Conservation (phyloP, 1,140 invertebrate species). For the Rhizoglyphus robini region DNA sequence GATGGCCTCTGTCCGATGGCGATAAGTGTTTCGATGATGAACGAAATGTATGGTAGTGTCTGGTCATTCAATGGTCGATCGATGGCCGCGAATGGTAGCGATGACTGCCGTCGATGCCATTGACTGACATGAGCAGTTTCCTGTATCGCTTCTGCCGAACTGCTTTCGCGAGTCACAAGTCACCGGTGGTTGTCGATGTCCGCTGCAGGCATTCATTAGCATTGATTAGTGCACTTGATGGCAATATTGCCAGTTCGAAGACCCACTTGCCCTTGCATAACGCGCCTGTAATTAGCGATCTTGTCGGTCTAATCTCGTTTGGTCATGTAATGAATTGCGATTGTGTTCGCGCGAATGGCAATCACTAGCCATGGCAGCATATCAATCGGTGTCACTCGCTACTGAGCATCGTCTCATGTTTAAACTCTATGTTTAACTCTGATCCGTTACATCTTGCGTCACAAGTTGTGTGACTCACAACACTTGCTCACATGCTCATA, state of each 20-base stretch:
- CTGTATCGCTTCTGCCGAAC: constrained; percentile 3
- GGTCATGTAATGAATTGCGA: background rate
- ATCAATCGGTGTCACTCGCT: too few relatives aligned
- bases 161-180: too few relatives aligned
- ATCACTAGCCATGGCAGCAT: too few relatives aligned
- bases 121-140: background rate
- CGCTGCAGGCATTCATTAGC: constrained; percentile 3
- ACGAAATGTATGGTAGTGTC: background rate
- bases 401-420: background rate
- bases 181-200: background rate
- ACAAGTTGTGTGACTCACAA: background rate
- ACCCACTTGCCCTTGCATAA: background rate
- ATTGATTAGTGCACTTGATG: background rate
- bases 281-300: background rate
- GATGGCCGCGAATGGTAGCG: background rate
- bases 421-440: background rate
- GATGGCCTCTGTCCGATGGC: background rate
- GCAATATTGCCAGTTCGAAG: background rate
- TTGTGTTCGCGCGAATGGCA: background rate
- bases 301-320: background rate
- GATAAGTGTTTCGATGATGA: background rate
- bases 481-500: background rate
- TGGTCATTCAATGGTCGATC: background rate
- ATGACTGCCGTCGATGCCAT: background rate
- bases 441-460: background rate